A percentile compares a stretch with the other conserved stretches of the same genome.
phyloP scores from a whole-genome alignment of 2,888 invertebrate genomes.

The Polylopha cassiicola region DNA sequence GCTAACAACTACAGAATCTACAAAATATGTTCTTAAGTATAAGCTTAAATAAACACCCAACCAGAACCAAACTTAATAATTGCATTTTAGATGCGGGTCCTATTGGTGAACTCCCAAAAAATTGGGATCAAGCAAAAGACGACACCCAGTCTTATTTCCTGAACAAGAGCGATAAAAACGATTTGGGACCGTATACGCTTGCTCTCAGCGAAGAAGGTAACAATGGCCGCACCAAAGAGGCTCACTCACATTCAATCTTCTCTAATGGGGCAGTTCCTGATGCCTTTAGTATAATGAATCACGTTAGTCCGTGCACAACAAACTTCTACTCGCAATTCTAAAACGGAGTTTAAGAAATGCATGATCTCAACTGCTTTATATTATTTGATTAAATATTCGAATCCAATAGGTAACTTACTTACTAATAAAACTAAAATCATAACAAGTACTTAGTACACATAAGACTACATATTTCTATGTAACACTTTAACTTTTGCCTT shows the following conservation, averaged over 20 bases:
- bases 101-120: slow-evolving; percentile 69
- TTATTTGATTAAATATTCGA: slow-evolving; percentile 5
- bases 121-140: slow-evolving; percentile 75
- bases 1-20: too few species aligned
- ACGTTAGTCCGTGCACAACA: slow-evolving; percentile 14
- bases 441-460: too few species aligned
- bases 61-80: slow-evolving; percentile 22
- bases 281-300: slow-evolving; percentile 12
- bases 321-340: slow-evolving; percentile 12
- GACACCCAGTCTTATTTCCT: slow-evolving; percentile 71
- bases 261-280: slow-evolving; percentile 22
- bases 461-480: too few species aligned
- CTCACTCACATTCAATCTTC: slow-evolving; percentile 20
- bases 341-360: too few species aligned
- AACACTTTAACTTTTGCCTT: background rate
- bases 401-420: slow-evolving; percentile 2
- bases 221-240: slow-evolving; percentile 28
- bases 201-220: slow-evolving; percentile 74
- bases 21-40: too few species aligned
- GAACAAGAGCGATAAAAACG: slow-evolving; percentile 75
- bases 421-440: slow-evolving; percentile 1
- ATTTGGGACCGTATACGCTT: slow-evolving; percentile 71
- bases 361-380: too few species aligned
- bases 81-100: slow-evolving; percentile 60
- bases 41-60: too few species aligned